phyloP scores from a whole-genome alignment of 2,113 vertebrate genomes.

The Lophochroa leadbeateri region DNA sequence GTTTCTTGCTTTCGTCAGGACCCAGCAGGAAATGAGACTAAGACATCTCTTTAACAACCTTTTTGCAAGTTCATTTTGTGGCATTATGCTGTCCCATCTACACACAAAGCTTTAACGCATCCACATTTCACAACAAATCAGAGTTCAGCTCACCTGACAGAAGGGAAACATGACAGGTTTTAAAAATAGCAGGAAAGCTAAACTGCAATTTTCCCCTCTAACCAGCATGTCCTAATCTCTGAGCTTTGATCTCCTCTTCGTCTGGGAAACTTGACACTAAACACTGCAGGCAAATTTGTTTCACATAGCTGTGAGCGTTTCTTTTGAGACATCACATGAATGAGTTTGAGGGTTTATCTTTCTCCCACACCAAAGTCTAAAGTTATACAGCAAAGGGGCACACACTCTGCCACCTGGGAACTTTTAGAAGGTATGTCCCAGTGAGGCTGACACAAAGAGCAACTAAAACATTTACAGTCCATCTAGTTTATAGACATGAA shows the following conservation, averaged over 20 bases:
- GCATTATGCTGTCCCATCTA: neutral
- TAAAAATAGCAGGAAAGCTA: slow-evolving; percentile 53
- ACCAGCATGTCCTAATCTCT: slow-evolving; percentile 49
- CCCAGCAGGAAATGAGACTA: neutral
- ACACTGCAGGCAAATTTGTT: slow-evolving; percentile 37
- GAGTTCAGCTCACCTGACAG: slow-evolving; percentile 38
- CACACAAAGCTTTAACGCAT: neutral
- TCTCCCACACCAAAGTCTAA: neutral
- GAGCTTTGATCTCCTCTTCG: slow-evolving; percentile 50
- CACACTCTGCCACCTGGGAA: neutral
- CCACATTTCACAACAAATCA: slow-evolving; percentile 10
- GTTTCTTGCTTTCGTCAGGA: neutral
- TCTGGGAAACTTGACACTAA: slow-evolving; percentile 45
- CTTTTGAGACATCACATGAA: neutral
- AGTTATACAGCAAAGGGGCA: neutral
- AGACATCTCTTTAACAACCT: neutral
- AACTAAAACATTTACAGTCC: neutral
- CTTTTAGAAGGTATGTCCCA: neutral
- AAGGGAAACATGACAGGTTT: slow-evolving; percentile 38
- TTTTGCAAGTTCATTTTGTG: neutral
- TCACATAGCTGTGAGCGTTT: neutral
- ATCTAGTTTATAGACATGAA: neutral
- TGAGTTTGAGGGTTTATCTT: neutral
- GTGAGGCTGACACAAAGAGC: neutral
- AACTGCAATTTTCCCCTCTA: slow-evolving; percentile 56